Conservation (phyloP, 1,140 invertebrate genomes). For the Oedothorax gibbosus region DNA sequence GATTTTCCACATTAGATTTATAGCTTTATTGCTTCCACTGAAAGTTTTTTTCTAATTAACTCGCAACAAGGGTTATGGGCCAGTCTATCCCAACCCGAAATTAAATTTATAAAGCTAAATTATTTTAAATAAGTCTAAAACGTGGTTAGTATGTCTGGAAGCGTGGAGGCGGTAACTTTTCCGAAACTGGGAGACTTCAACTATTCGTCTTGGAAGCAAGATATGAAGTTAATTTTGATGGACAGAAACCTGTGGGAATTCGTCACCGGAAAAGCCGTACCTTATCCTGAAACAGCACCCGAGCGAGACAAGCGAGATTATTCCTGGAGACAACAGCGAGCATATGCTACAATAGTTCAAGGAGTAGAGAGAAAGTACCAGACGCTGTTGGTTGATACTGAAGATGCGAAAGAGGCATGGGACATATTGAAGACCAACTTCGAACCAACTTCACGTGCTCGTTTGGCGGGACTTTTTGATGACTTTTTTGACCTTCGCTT, state of each 20-base stretch:
- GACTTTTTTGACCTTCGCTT: not conserved
- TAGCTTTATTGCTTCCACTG: too few species aligned
- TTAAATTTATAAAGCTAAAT: too few species aligned
- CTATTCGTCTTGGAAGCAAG: too few species aligned
- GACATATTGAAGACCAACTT: constrained; percentile 15
- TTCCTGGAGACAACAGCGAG: not conserved
- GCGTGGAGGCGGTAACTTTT: too few species aligned
- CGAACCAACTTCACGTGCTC: constrained; percentile 7
- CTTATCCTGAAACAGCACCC: not conserved
- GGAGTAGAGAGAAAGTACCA: not conserved
- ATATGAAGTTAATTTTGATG: too few species aligned
- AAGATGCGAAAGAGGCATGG: not conserved
- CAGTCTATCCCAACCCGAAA: too few species aligned
- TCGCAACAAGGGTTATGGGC: too few species aligned
- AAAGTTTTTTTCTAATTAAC: too few species aligned
- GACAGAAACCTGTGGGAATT: not conserved
- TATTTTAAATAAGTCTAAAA: too few species aligned
- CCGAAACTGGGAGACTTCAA: too few species aligned
- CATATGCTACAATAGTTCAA: not conserved
- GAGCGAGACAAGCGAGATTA: not conserved
- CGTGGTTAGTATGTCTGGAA: too few species aligned
- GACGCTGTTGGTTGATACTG: not conserved
- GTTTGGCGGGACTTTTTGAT: not conserved
- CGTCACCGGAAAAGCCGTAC: not conserved
- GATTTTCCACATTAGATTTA: too few species aligned